A percentile compares a stretch with the other conserved stretches of the same genome.
Conservation (phyloP, 1,140 invertebrate species). For the Melanaphis sacchari region DNA sequence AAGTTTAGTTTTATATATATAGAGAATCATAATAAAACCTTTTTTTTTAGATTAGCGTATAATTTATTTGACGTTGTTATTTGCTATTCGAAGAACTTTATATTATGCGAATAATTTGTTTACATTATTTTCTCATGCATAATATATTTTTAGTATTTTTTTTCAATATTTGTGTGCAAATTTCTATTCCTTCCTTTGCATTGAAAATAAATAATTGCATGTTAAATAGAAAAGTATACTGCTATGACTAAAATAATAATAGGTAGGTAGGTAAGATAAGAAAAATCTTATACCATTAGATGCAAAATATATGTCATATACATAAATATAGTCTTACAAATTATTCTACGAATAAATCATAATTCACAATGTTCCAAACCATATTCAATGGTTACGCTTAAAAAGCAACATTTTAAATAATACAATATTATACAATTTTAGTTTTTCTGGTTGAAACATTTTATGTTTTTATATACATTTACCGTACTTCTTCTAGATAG, state of each 20-base stretch:
- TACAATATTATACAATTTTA: background rate
- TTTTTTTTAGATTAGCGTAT: background rate
- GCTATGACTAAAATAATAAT: background rate
- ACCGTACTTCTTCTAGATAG: background rate
- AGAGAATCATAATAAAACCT: background rate
- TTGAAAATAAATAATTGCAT: slow-evolving; percentile 15
- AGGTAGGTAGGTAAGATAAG: background rate
- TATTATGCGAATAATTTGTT: slow-evolving; percentile 15
- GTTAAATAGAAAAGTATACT: background rate
- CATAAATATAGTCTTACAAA: background rate
- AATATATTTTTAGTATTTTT: background rate
- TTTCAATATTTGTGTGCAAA: background rate
- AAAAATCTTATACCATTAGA: background rate
- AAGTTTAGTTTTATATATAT: background rate
- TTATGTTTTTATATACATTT: background rate
- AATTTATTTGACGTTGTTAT: slow-evolving; percentile 7
- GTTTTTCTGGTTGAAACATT: background rate
- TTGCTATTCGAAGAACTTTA: background rate
- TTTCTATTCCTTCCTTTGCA: background rate
- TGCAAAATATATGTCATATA: background rate
- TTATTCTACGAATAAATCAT: background rate
- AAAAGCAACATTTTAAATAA: background rate
- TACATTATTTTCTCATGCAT: slow-evolving; percentile 5
- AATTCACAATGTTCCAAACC: background rate
- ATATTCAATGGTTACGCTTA: background rate